phyloP scores from a whole-genome alignment of 2,113 vertebrate species.

The Hemichromis elongatus region DNA sequence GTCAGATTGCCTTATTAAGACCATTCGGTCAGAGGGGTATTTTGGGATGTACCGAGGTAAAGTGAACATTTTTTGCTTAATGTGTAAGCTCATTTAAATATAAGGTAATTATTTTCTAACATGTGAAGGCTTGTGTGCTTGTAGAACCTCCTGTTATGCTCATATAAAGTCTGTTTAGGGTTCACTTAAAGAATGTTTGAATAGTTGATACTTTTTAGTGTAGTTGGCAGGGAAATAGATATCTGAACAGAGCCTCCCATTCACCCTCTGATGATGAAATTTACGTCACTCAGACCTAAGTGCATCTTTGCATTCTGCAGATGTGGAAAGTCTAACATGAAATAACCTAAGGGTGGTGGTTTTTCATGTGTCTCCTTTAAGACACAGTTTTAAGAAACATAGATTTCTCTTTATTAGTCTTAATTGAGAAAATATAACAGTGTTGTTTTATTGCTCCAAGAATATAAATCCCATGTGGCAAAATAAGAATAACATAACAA shows the following conservation, averaged over 20 bases:
- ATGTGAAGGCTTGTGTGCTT: not conserved
- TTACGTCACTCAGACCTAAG: not conserved
- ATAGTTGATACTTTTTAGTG: not conserved
- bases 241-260: not conserved
- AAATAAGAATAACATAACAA: not conserved
- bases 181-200: not conserved
- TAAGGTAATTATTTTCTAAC: not conserved
- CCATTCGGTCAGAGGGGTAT: conserved; percentile 79
- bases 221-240: not conserved
- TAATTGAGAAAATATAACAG: not conserved
- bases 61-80: not conserved
- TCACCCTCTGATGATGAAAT: not conserved
- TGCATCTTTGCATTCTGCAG: not conserved
- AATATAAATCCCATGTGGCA: not conserved
- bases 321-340: not conserved
- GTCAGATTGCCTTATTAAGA: conserved; percentile 84
- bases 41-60: conserved; percentile 82
- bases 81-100: not conserved
- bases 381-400: not conserved
- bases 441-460: not conserved
- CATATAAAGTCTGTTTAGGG: not conserved
- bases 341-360: not conserved
- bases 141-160: not conserved
- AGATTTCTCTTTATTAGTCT: not conserved
- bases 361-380: not conserved